phyloP scores from a whole-genome alignment of 2,797 vertebrate species.

The Gastrophryne carolinensis region DNA sequence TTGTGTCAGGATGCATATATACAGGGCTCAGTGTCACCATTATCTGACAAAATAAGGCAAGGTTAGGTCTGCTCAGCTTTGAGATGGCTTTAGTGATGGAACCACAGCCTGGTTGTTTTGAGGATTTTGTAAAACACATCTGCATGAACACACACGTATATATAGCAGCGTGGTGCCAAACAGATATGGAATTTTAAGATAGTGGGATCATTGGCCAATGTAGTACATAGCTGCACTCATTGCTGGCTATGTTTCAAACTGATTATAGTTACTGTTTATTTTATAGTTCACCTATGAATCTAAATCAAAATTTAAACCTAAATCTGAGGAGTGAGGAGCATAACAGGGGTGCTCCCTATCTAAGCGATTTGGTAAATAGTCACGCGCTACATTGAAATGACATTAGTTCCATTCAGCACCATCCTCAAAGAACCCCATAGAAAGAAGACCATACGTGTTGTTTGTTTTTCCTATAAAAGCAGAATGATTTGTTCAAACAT shows the following conservation, averaged over 20 bases:
- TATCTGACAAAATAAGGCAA: constrained; percentile 28
- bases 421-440: no score
- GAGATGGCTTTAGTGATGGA: constrained; percentile 16
- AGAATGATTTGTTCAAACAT: no score
- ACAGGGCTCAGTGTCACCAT: constrained; percentile 40
- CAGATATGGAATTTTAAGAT: neutral
- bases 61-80: constrained; percentile 28
- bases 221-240: neutral
- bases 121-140: constrained; percentile 17
- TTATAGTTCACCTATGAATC: no score
- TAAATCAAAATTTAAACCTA: no score
- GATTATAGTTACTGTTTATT: no score
- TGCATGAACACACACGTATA: neutral
- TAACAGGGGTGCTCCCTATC: no score
- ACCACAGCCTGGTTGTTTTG: neutral
- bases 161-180: neutral
- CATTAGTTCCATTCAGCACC: no score
- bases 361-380: no score
- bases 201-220: neutral
- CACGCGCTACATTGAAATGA: no score
- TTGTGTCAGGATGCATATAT: constrained; percentile 47
- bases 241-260: neutral
- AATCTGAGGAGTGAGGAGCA: no score
- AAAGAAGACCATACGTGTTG: no score
- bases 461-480: no score